Conservation (phyloP, 2,113 vertebrate species). For the Cyanoramphus novaezelandiae region DNA sequence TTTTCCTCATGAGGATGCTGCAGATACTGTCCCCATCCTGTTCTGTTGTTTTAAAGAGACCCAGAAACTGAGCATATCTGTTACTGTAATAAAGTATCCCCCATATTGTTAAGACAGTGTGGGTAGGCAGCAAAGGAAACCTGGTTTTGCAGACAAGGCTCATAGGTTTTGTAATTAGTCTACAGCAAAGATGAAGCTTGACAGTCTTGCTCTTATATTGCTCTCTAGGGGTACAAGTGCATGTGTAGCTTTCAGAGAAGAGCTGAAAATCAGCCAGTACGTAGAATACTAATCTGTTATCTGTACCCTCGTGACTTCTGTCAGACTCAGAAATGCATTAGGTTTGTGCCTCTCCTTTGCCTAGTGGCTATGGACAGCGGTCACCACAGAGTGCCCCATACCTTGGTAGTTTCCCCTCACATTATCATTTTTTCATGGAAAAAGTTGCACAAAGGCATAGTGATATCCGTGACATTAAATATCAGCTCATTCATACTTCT, state of each 20-base stretch:
- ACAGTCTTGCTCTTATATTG: slow-evolving; percentile 45
- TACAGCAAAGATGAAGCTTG: slow-evolving; percentile 45
- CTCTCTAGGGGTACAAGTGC: slow-evolving; percentile 43
- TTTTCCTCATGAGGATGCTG: background rate
- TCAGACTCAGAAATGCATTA: background rate
- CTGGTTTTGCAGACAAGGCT: slow-evolving; percentile 36
- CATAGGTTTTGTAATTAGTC: slow-evolving; percentile 63
- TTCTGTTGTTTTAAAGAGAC: background rate
- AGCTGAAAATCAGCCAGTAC: slow-evolving; percentile 51
- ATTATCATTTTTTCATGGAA: background rate
- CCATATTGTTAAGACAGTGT: background rate
- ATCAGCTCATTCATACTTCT: background rate
- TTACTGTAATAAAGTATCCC: background rate
- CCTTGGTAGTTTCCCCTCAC: background rate
- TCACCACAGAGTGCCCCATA: fast-evolving
- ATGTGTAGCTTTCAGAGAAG: slow-evolving; percentile 48
- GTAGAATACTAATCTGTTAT: slow-evolving; percentile 50
- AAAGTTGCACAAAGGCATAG: background rate
- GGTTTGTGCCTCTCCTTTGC: background rate
- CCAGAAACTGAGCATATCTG: background rate
- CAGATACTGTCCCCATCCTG: background rate
- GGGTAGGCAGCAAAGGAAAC: background rate
- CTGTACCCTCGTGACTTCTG: background rate
- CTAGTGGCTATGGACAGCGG: background rate
- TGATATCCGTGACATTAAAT: background rate